Evolutionary conservation across 2,113 vertebrate species (phyloP), one percentile per base, ranked within the genome.

Genomic region (Callithrix jacchus): DNA sequence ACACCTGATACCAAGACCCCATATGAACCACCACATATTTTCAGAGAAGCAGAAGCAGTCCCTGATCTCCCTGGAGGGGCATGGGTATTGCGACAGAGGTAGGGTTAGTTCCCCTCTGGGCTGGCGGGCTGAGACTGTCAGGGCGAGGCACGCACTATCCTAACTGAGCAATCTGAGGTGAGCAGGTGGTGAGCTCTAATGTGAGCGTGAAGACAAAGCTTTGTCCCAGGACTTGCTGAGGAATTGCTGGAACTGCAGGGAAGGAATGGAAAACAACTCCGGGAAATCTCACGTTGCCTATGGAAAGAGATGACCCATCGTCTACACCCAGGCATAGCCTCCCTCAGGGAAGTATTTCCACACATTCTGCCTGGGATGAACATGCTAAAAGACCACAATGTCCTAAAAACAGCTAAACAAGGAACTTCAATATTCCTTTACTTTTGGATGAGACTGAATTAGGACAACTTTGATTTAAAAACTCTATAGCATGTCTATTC

Each of bases 81-180:
- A 0, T 1, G 16, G 30, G 47, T 37, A 17, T 5, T 0, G 0
- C 21, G 30, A 68, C n/a, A 30, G 17, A 58, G 32, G 20, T 25
- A 66, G 64, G 73, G 23, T 18, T 0, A 8, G 74, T 0, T 47
- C 21, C 40, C 20, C 40, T 79, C 73, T 23, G 47, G 84, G 87
- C 4, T 8, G 52, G 16, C 8, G 40, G 37, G 21, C 23, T 14
- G 13, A 45, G 18, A 37, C 1, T 32, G 68, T 92, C 27, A 77
- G 54, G 83, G 56, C 6, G 0, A 70, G 18, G 16, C 47, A 20
- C 20, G 1, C 6, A 73, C 20, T 56, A 9, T 14, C 45, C 18
- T 32, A 42, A 49, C 42, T 21, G 49, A 58, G 25, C 25, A 37
- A 83, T 16, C 35, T 8, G 2, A 58, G 12, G 64, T 82, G 1